Conservation (phyloP, 2,888 invertebrate genomes). For the Sphecodes monilicornis region DNA sequence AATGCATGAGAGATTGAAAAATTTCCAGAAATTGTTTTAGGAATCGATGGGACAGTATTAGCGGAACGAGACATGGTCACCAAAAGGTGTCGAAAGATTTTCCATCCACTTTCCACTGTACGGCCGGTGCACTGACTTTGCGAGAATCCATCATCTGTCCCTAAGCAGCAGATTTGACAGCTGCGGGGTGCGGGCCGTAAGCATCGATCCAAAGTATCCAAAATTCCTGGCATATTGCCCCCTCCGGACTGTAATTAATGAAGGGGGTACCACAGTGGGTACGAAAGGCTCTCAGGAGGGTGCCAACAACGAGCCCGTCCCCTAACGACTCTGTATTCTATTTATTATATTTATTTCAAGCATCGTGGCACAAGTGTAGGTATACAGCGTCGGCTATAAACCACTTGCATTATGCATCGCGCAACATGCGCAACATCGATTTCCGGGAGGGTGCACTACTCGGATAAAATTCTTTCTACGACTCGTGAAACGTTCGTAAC, state of each 20-base stretch:
- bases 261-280: constrained; percentile 71
- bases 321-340: constrained; percentile 52
- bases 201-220: constrained; percentile 65
- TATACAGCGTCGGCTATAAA: constrained; percentile 45
- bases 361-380: constrained; percentile 52
- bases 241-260: constrained; percentile 77
- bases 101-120: constrained; percentile 4
- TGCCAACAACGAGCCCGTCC: constrained; percentile 50
- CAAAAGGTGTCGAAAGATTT: constrained; percentile 43
- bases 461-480: constrained; percentile 44
- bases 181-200: constrained; percentile 64
- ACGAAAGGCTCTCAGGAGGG: constrained; percentile 66
- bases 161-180: constrained; percentile 59
- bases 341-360: constrained; percentile 68
- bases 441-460: constrained; percentile 19
- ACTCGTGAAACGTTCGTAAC: constrained; percentile 10
- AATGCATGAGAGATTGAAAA: neutral
- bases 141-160: constrained; percentile 61
- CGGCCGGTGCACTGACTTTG: constrained; percentile 50
- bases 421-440: constrained; percentile 58
- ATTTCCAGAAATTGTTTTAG: neutral
- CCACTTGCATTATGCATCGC: constrained; percentile 55
- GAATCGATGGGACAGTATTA: constrained; percentile 6
- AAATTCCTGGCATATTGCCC: constrained; percentile 75
- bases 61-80: constrained; percentile 20